Evolutionary conservation across 2,113 vertebrate genomes (phyloP), one percentile per base, ranked within the genome.

Genomic region (Taurulus bubalis): DNA sequence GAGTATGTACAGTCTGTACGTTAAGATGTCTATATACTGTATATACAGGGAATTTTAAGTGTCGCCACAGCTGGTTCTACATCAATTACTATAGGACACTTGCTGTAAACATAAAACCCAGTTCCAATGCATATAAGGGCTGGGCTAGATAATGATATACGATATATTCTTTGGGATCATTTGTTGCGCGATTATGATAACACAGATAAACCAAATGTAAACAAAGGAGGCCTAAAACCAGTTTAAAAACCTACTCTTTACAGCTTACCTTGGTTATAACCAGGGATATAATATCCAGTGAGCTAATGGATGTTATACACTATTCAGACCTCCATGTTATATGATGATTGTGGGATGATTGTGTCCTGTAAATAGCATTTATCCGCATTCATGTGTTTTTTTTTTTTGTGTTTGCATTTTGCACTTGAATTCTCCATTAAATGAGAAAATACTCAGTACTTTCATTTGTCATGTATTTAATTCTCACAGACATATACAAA

Each of bases 41-140:
- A 47, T 47, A 47, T 47, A 47, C 42, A 45, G 45, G 4, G 15
- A 47, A 6, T 47, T 47, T 47, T 20, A 20, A 18, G 20, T 68
- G 55, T 47, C 32, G 53, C 64, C 71, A 82, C 81, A 83, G 74
- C 81, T 80, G 51, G 60, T 79, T 84, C 75, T 64, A 7, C 49
- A 66, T 66, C 75, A 69, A n/a, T 67, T 68, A 30, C 22, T 49
- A 10, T 20, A 51, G 34, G 40, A 22, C 7, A 45, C 28, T 77
- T 36, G 0, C 58, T 82, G 85, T 62, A 77, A 82, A 84, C 85
- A 70, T 55, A 68, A 0, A 67, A 47, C 63, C 34, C 38, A 18
- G 55, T 47, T 47, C 16, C 4, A 47, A 6, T 47, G 18, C 42
- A 47, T 47, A 14, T 47, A 5, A 16, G 42, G 15, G 42, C 42